These are phyloP conservation scores for Xenopus borealis DNA, from an alignment of 2,113 vertebrate species.

Conservation along the genomic window DNA sequence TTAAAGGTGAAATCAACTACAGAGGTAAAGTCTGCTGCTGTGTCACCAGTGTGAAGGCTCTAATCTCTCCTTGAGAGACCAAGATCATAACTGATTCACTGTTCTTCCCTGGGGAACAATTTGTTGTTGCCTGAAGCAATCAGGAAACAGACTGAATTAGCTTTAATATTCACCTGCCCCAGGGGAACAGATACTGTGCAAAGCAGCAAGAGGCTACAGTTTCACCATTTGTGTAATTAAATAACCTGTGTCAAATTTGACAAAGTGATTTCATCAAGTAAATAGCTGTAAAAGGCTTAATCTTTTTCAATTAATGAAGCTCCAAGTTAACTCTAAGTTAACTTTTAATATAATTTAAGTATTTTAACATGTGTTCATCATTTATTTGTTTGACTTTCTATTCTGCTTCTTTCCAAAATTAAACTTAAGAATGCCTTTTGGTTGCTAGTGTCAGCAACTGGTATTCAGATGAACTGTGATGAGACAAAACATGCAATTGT, in stretches of 20 bases:
- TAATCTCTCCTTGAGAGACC: constrained; percentile 66
- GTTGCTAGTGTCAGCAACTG: no score
- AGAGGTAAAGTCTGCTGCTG: constrained; percentile 62
- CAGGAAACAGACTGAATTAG: constrained; percentile 70
- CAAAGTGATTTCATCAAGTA: constrained; percentile 56
- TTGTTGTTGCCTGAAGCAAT: constrained; percentile 70
- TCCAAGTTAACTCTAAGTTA: no score
- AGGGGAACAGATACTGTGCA: constrained; percentile 55
- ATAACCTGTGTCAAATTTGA: constrained; percentile 72
- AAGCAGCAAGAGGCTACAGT: constrained; percentile 60
- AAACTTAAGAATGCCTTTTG: no score
- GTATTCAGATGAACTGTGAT: no score
- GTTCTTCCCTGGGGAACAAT: constrained; percentile 70
- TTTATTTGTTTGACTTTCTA: no score
- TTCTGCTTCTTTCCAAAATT: background rate
- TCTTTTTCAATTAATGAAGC: background rate
- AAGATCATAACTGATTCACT: constrained; percentile 76
- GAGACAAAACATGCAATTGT: constrained; percentile 10
- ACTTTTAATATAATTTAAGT: no score
- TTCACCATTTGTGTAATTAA: constrained; percentile 75
- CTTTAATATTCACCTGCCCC: constrained; percentile 63
- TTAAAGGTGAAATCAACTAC: constrained; percentile 71
- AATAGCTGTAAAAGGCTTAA: constrained; percentile 50
- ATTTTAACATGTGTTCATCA: no score
- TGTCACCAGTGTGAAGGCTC: constrained; percentile 64